phyloP scores from a whole-genome alignment of 2,797 vertebrate species.

The Okamejei kenojei region DNA sequence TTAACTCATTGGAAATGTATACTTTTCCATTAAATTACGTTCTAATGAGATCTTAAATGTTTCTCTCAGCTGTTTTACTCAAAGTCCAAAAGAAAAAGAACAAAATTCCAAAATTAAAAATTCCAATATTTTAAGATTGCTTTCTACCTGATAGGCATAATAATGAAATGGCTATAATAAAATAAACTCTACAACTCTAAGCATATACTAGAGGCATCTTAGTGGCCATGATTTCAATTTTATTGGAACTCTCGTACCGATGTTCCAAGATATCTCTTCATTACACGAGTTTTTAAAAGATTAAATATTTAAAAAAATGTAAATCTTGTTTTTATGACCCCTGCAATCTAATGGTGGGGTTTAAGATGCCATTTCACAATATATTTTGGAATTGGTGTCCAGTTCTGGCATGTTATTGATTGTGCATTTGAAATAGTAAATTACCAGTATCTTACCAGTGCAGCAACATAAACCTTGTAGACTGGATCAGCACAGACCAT shows the following conservation, averaged over 20 bases:
- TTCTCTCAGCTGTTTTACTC: neutral
- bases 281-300: neutral
- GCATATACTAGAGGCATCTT: neutral
- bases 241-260: neutral
- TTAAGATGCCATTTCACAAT: neutral
- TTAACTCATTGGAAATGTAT: neutral
- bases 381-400: neutral
- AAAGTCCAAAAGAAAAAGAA: neutral
- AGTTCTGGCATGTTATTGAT: neutral
- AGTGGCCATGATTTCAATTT: neutral
- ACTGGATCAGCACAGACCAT: conserved; percentile 83
- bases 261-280: neutral
- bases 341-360: neutral
- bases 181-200: neutral
- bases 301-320: neutral
- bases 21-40: neutral
- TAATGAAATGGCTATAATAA: neutral
- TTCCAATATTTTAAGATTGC: neutral
- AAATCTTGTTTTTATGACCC: neutral
- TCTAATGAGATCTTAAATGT: neutral
- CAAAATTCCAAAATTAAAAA: neutral
- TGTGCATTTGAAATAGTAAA: conserved; percentile 6
- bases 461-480: conserved; percentile 86
- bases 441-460: conserved; percentile 69
- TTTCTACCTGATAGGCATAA: neutral